Conservation (phyloP, 1,140 invertebrate species). For the Lepidurus apus region DNA sequence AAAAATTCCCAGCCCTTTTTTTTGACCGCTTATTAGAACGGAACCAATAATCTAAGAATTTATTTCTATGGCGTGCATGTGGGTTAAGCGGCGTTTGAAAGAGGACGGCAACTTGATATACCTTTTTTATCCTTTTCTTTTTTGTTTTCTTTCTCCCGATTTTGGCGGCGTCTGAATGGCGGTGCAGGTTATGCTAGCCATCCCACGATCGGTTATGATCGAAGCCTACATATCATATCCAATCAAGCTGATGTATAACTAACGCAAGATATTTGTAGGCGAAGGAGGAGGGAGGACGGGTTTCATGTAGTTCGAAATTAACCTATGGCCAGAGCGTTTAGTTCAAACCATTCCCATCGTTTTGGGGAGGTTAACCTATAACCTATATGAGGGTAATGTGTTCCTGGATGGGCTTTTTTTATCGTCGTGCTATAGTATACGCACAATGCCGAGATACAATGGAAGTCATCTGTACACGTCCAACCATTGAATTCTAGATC, state of each 20-base stretch:
- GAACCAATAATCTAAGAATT: neutral
- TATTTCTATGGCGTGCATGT: conserved; percentile 14
- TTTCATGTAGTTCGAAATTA: conserved; percentile 9
- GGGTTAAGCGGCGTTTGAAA: conserved; percentile 21
- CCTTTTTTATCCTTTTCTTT: neutral
- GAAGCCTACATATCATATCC: neutral
- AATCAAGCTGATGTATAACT: neutral
- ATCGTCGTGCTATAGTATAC: too few relatives aligned
- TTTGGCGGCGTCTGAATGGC: neutral
- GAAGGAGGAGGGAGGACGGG: neutral
- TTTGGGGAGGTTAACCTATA: neutral
- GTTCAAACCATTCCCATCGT: conserved; percentile 4
- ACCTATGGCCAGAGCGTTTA: conserved; percentile 1
- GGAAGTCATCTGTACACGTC: too few relatives aligned
- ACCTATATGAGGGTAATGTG: neutral
- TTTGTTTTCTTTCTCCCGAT: neutral
- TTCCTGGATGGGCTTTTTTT: neutral
- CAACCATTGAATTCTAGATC: too few relatives aligned
- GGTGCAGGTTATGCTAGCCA: neutral
- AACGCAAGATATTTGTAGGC: neutral
- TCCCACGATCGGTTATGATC: conserved; percentile 5
- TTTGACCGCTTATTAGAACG: conserved; percentile 8
- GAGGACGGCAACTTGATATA: neutral
- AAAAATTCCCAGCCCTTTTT: conserved; percentile 11
- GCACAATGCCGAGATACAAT: too few relatives aligned